Conservation (phyloP, 2,113 vertebrate species). For the Oenanthe melanoleuca region DNA sequence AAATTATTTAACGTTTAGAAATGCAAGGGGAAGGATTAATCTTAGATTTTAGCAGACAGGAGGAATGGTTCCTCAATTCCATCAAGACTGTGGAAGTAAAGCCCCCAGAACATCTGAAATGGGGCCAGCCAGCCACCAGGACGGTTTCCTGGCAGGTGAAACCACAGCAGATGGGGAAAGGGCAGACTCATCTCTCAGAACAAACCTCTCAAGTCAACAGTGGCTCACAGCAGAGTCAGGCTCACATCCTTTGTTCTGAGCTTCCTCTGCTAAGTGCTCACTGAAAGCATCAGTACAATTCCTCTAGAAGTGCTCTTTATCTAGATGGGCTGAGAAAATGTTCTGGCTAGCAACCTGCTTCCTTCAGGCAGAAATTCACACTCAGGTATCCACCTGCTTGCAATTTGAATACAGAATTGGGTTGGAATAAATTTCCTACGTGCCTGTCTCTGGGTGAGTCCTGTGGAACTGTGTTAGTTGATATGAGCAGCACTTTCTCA, state of each 20-base stretch:
- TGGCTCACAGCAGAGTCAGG: background rate
- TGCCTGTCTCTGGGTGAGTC: background rate
- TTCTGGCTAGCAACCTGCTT: background rate
- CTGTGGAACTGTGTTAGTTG: accelerated
- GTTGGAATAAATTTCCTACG: background rate
- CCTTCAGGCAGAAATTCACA: background rate
- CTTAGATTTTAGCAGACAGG: background rate
- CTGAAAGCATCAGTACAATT: background rate
- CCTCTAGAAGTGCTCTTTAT: background rate
- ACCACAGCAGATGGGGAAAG: background rate
- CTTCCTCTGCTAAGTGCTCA: background rate
- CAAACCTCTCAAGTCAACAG: background rate
- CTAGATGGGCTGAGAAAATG: background rate
- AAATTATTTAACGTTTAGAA: background rate
- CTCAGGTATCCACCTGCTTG: background rate
- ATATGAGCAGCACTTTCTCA: background rate
- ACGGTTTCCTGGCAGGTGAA: background rate
- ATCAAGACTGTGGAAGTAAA: background rate
- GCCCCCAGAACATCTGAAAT: background rate
- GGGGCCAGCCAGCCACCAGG: background rate
- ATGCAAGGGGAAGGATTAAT: background rate
- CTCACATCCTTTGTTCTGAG: background rate
- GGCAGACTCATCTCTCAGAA: background rate
- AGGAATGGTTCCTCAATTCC: background rate
- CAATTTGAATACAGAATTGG: background rate